Evolutionary conservation across 1,140 invertebrate genomes (phyloP), one percentile per base, ranked within the genome.

Genomic region (Cataglyphis hispanica): DNA sequence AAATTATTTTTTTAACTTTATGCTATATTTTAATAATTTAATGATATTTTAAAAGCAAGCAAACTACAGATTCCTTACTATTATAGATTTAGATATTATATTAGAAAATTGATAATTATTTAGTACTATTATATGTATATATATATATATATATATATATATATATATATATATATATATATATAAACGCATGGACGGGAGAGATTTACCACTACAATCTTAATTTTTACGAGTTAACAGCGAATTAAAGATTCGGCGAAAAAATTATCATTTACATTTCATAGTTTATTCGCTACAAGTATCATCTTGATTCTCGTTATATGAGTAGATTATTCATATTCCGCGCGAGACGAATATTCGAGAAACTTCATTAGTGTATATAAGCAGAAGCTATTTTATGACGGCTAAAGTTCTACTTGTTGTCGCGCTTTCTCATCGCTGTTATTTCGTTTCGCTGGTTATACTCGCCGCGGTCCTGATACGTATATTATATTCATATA

Each of bases 361-460:
- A 19, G 34, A 4, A 75, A 69, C 34, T 69, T 69, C 34, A 80
- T 80, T 69, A 80, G 63, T 22, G 25, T 69, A 11, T n/a, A 43
- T 53, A 72, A 81, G 74, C 66, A 31, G 56, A 58, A 83, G 37
- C 56, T 60, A 81, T 37, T 83, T 81, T 43, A 25, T 8, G 40
- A 25, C 56, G 8, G 46, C 46, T 50, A 50, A 76, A 75, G 34
- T 80, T 69, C 11, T 25, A 22, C 10, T 1, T n/a, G n/a, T 74
- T 74, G 56, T 58, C 22, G 27, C 3, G 19, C 34, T 77, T 84
- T 43, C 22, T n/a, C 37, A 10, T 25, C 37, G 11, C 25, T 50
- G 76, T 34, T 69, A 60, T 53, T 34, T 83, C 69, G 31, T 75
- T 46, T 16, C 58, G 31, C 5, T 40, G 75, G 46, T 56, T 66